These are phyloP conservation scores for Microcebus griseorufus DNA, from an alignment of 2,113 vertebrate species.

Conservation along the genomic window DNA sequence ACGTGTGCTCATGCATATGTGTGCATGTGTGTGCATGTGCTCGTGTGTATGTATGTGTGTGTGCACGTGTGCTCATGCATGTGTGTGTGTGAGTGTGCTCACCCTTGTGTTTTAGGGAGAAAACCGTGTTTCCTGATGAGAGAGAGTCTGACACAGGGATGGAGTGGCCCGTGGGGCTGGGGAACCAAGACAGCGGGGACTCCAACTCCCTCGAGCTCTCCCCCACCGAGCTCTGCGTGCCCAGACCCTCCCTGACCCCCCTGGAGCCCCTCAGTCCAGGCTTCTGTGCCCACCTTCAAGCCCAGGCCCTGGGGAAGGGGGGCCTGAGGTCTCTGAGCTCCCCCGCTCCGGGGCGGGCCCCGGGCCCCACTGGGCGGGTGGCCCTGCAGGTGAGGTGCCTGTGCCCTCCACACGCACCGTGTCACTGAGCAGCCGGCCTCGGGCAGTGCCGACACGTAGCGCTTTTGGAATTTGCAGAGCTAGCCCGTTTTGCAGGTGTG, in stretches of 20 bases:
- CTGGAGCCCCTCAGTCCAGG: not conserved
- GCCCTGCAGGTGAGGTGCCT: fast-evolving
- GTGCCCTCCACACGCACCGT: fast-evolving
- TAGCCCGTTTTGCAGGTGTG: not conserved
- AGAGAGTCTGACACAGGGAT: not conserved
- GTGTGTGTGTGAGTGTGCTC: not conserved
- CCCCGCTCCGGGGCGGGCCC: not conserved
- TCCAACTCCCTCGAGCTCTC: no score
- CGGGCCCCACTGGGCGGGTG: not conserved
- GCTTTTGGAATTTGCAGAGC: not conserved
- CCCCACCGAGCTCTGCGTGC: not conserved
- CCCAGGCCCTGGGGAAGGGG: not conserved
- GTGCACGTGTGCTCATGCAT: no score
- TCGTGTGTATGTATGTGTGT: no score
- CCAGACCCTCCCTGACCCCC: no score
- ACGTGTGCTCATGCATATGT: no score
- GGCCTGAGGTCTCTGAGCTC: fast-evolving
- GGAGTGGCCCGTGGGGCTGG: not conserved
- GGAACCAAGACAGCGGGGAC: not conserved
- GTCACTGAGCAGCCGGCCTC: fast-evolving
- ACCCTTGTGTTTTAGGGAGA: not conserved
- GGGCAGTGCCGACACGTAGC: fast-evolving
- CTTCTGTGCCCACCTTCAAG: not conserved
- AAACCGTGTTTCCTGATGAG: not conserved
- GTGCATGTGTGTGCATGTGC: no score